These are phyloP conservation scores for Pecten maximus DNA, from an alignment of 2,888 invertebrate genomes.

Conservation along the genomic window DNA sequence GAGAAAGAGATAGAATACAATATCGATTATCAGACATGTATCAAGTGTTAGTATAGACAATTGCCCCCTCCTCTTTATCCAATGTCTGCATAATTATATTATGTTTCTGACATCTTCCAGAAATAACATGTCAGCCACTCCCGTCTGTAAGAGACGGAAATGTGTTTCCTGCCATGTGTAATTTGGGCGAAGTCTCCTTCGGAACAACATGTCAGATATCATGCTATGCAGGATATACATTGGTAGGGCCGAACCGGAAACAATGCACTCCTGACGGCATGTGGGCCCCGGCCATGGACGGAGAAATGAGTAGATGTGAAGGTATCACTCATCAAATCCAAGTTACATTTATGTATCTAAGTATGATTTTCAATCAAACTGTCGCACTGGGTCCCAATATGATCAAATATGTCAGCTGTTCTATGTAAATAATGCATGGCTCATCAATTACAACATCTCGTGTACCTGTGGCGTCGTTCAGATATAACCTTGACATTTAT, in stretches of 20 bases:
- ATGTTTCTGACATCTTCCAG: too few species aligned
- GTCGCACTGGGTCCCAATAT: too few species aligned
- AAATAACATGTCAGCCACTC: constrained; percentile 84
- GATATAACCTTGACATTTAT: too few species aligned
- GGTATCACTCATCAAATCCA: constrained; percentile 80
- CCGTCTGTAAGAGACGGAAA: constrained; percentile 85
- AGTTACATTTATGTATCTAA: neutral
- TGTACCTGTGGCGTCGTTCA: too few species aligned
- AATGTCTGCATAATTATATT: too few species aligned
- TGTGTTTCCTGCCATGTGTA: constrained; percentile 85
- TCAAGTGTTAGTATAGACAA: too few species aligned
- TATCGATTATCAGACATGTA: too few species aligned
- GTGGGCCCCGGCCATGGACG: constrained; percentile 80
- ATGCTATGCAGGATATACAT: constrained; percentile 86
- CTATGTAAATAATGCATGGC: too few species aligned
- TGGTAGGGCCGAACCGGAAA: constrained; percentile 85
- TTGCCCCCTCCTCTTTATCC: too few species aligned
- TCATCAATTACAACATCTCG: too few species aligned
- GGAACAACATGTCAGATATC: constrained; percentile 85
- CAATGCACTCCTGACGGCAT: constrained; percentile 85
- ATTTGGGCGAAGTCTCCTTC: constrained; percentile 84
- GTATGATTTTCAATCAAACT: neutral
- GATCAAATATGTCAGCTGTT: too few species aligned
- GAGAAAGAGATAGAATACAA: too few species aligned
- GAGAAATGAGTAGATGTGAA: constrained; percentile 83